Evolutionary conservation across 2,888 invertebrate species (phyloP).

Genomic region (Apamea epomidion): DNA sequence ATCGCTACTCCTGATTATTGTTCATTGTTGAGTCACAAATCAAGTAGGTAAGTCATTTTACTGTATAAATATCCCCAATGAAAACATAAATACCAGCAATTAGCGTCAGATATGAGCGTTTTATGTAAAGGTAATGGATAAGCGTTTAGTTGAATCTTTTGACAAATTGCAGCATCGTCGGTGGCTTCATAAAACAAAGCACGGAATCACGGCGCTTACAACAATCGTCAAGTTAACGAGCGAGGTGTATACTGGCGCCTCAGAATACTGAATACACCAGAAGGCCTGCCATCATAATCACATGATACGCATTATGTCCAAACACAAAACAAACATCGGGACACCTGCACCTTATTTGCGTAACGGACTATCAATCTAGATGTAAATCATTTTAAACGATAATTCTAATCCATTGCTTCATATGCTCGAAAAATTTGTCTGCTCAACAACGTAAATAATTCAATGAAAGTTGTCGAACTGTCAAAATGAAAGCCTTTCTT

Average conservation of each 20-base stretch:
- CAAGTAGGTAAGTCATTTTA: too few relatives aligned
- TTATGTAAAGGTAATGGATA: constrained; percentile 78
- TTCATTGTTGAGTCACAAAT: neutral
- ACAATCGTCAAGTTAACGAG: constrained; percentile 85
- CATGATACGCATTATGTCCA: neutral
- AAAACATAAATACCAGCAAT: constrained; percentile 13
- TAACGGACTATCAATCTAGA: too few relatives aligned
- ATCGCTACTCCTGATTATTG: neutral
- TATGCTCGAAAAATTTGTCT: too few relatives aligned
- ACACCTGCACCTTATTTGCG: too few relatives aligned
- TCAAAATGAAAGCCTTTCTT: too few relatives aligned
- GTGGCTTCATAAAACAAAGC: constrained; percentile 81
- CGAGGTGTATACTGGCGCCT: constrained; percentile 67
- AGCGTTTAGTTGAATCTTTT: constrained; percentile 82
- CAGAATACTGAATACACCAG: constrained; percentile 28
- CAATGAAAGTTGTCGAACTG: too few relatives aligned
- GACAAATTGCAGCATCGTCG: constrained; percentile 79
- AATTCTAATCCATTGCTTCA: too few relatives aligned
- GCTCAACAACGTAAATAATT: too few relatives aligned
- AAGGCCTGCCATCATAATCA: neutral
- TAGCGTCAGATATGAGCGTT: constrained; percentile 57
- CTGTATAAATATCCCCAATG: neutral
- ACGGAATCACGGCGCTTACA: constrained; percentile 77
- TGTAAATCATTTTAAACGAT: too few relatives aligned
- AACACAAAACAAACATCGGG: neutral